Evolutionary conservation across 1,140 invertebrate genomes (phyloP).

Genomic region (Tetragonula clypearis): DNA sequence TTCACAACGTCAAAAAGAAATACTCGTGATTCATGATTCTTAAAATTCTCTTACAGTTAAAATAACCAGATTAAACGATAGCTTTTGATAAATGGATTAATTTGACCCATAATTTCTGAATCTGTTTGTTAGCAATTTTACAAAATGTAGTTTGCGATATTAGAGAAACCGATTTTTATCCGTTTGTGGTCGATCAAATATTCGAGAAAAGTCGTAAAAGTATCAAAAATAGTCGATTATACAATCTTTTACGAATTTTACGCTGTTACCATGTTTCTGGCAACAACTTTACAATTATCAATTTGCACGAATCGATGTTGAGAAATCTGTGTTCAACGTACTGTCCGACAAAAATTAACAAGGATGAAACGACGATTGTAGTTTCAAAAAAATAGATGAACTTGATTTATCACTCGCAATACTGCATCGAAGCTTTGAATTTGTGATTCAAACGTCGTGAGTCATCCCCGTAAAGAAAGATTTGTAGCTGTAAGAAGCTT

Average conservation of each 20-base stretch:
- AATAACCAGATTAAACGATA: neutral
- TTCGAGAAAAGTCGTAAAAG: neutral
- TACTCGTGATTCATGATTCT: neutral
- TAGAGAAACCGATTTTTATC: neutral
- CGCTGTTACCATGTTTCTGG: neutral
- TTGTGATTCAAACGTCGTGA: neutral
- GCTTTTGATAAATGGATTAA: neutral
- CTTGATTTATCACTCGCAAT: neutral
- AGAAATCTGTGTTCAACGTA: neutral
- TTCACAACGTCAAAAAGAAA: neutral
- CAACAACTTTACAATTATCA: neutral
- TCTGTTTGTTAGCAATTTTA: neutral
- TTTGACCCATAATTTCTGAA: neutral
- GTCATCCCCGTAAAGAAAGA: conserved; percentile 1
- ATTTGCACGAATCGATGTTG: neutral
- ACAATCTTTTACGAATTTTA: neutral
- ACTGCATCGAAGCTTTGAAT: neutral
- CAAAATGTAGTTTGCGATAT: neutral
- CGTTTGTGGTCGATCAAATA: neutral
- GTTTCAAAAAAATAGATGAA: neutral
- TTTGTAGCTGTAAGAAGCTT: neutral
- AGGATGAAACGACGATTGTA: neutral
- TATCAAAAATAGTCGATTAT: neutral
- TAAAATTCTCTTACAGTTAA: neutral
- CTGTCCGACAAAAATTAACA: neutral